A percentile compares a stretch with the other conserved stretches of the same genome.
These are phyloP conservation scores for Heliornis fulica DNA, from an alignment of 2,113 vertebrate species.

Conservation along the genomic window DNA sequence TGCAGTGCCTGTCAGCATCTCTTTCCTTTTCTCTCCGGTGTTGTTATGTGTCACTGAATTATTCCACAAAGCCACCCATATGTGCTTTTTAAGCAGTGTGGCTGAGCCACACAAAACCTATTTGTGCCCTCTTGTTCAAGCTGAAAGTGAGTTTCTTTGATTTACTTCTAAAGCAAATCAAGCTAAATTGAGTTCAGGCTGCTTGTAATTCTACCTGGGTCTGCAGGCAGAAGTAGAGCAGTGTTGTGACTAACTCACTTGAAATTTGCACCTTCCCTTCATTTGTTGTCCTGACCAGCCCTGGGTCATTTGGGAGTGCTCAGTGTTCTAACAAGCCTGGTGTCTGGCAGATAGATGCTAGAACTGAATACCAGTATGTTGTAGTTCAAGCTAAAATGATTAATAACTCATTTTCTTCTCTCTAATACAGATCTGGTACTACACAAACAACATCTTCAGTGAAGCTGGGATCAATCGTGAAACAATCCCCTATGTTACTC, in stretches of 20 bases:
- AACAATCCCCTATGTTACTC: constrained; percentile 86
- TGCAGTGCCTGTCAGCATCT: background rate
- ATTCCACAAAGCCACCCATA: background rate
- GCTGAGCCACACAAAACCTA: background rate
- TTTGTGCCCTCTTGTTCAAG: background rate
- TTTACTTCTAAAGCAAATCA: constrained; percentile 13
- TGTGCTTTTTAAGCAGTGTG: background rate
- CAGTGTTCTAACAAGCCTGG: background rate
- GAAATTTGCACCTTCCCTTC: background rate
- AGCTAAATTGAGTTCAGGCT: constrained; percentile 1
- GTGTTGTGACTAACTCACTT: background rate
- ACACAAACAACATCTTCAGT: constrained; percentile 88
- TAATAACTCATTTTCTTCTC: background rate
- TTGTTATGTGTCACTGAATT: background rate
- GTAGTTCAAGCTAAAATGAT: background rate
- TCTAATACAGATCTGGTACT: constrained; percentile 90
- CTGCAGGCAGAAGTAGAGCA: background rate
- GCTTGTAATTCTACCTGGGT: constrained; percentile 8
- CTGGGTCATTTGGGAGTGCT: accelerated
- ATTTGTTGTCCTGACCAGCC: background rate
- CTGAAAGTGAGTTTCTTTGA: constrained; percentile 7
- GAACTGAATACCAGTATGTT: background rate
- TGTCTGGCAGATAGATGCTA: background rate
- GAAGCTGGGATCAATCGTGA: constrained; percentile 79
- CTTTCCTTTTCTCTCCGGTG: background rate